Evolutionary conservation across 2,113 vertebrate species (phyloP).

Genomic region (Pogona vitticeps): DNA sequence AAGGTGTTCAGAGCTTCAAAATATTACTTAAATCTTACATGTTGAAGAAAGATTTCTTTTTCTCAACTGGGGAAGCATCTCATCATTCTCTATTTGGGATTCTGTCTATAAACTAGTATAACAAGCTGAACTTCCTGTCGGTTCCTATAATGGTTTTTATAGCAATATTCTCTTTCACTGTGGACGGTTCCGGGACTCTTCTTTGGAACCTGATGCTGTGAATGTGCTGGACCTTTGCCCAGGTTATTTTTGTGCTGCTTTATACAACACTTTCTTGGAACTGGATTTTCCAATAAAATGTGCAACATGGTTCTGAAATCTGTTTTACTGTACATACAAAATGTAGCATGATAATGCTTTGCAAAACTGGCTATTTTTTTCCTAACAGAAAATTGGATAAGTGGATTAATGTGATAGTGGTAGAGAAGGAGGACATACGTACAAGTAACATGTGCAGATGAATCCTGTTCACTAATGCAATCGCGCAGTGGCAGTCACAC

Average conservation of each 20-base stretch:
- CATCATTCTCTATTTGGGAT: background rate
- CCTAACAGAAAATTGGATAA: background rate
- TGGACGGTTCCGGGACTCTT: conserved; percentile 11
- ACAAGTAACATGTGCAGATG: too few relatives aligned
- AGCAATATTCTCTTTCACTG: conserved; percentile 1
- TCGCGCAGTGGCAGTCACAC: background rate
- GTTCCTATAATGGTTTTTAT: conserved; percentile 16
- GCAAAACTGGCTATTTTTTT: background rate
- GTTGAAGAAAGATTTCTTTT: background rate
- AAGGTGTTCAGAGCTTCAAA: background rate
- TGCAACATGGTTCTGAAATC: background rate
- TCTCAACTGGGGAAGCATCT: background rate
- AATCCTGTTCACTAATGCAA: background rate
- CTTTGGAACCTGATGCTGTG: conserved; percentile 24
- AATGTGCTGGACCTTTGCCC: conserved; percentile 8
- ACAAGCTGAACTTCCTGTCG: background rate
- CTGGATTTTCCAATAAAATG: conserved; percentile 1
- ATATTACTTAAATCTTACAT: background rate
- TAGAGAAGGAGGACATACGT: background rate
- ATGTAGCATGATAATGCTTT: background rate
- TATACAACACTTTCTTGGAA: conserved; percentile 13
- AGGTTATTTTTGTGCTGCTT: conserved; percentile 9
- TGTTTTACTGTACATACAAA: conserved; percentile 9
- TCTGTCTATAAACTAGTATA: background rate
- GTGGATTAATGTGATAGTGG: too few relatives aligned